Evolutionary conservation across 2,797 vertebrate species (phyloP), one percentile per base, ranked within the genome.

Genomic region (Phrynocephalus forsythii): DNA sequence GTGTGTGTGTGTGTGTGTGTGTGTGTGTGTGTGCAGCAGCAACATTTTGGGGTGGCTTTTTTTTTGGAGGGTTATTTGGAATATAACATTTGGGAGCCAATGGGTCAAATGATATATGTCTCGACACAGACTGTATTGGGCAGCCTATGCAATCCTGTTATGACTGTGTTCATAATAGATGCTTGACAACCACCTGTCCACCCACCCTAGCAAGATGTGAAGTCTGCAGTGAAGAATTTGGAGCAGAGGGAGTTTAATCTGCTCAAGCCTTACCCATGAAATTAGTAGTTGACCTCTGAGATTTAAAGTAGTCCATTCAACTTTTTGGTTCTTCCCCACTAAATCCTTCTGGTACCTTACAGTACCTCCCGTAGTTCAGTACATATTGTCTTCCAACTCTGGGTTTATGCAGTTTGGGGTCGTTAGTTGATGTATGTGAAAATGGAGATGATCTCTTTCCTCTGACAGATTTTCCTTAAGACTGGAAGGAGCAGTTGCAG

Each of bases 401-500:
- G 63, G 82, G 1, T 67, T 60, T 0, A 8, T 7, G 76, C 0
- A 5, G 92, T 79, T 60, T 1, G 0, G 0, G 87, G 85, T 89
- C 10, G 3, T 56, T 76, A 66, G 48, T 7, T 3, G 2, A 0
- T 1, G 63, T 24, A 0, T 15, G 84, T 20, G 26, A 68, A 83
- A 11, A 1, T 83, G 0, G 0, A 3, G 83, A 67, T 71, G 38
- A 83, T 92, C 82, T 82, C 84, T 88, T 87, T 79, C 30, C 7
- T 69, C 63, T 68, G 87, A 84, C 85, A 90, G 82, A 78, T 63
- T 84, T 88, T 67, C 80, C 52, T 33, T 11, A 22, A 10, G 81
- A 2, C 9, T 71, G 0, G 18, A 60, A 24, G 90, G 85, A 84
- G 11, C 63, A 0, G 38, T 44, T 91, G 73, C 77, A 77, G 48